A percentile compares a stretch with the other conserved stretches of the same genome.
These are phyloP conservation scores for Pachycephus smyrnensis DNA, from an alignment of 2,888 invertebrate species.

Conservation along the genomic window DNA sequence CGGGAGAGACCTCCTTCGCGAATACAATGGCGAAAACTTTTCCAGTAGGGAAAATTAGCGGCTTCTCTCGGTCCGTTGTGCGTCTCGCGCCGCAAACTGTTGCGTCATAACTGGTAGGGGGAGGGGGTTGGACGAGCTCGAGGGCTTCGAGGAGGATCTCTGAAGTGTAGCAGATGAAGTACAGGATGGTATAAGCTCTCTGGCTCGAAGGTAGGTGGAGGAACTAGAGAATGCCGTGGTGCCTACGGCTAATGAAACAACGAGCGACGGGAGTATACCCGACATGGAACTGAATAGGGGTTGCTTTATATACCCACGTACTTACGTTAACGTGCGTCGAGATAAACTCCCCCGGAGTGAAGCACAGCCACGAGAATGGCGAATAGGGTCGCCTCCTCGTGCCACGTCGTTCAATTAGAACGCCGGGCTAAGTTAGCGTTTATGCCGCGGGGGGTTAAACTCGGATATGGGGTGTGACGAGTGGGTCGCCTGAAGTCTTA, in stretches of 20 bases:
- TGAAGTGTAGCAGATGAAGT: not conserved
- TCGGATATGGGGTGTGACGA: slow-evolving; percentile 23
- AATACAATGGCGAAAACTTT: not conserved
- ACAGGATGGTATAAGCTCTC: not conserved
- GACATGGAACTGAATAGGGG: slow-evolving; percentile 17
- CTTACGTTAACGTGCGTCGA: slow-evolving; percentile 49
- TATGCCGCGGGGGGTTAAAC: slow-evolving; percentile 24
- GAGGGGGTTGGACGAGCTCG: slow-evolving; percentile 1
- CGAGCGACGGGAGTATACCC: slow-evolving; percentile 28
- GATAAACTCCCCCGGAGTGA: slow-evolving; percentile 45
- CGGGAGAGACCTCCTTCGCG: not conserved
- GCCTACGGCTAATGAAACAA: slow-evolving; percentile 49
- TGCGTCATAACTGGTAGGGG: slow-evolving; percentile 55
- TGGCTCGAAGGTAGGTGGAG: not conserved
- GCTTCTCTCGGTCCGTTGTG: not conserved
- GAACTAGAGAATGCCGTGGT: slow-evolving; percentile 20
- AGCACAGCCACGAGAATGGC: slow-evolving; percentile 11
- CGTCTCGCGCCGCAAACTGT: slow-evolving; percentile 55
- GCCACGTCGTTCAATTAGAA: slow-evolving; percentile 48
- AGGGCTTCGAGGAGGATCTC: not conserved
- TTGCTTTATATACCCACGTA: slow-evolving; percentile 43
- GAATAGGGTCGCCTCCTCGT: slow-evolving; percentile 34
- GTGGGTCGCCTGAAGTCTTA: not conserved
- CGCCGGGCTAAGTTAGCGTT: slow-evolving; percentile 24
- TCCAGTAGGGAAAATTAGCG: not conserved